phyloP scores from a whole-genome alignment of 2,888 invertebrate genomes.

The Drosophila fulvimacula region DNA sequence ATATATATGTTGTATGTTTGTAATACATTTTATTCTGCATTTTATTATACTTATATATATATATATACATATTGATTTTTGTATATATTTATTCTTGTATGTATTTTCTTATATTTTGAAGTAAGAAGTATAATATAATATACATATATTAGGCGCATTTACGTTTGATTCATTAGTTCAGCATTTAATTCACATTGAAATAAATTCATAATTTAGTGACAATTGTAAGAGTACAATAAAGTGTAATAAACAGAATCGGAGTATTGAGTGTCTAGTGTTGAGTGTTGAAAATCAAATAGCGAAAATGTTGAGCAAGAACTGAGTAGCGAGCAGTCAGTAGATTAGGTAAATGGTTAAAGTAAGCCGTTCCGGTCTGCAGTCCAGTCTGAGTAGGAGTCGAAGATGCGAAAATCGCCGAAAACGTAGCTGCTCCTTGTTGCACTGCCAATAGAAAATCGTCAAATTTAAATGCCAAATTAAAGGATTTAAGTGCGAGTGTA shows the following conservation, averaged over 20 bases:
- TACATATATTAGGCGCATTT: no score
- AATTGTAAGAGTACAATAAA: neutral
- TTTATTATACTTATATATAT: no score
- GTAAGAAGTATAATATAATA: neutral
- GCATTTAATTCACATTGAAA: conserved; percentile 25
- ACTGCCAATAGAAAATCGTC: conserved; percentile 4
- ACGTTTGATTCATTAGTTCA: no score
- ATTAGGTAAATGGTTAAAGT: neutral
- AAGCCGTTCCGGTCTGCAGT: conserved; percentile 36
- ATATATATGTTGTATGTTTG: no score
- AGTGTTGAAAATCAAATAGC: conserved; percentile 20
- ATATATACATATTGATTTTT: neutral
- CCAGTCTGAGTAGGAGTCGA: conserved; percentile 8
- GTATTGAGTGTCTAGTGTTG: neutral
- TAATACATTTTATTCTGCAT: no score
- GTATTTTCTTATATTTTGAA: neutral
- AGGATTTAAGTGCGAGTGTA: no score
- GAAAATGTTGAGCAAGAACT: conserved; percentile 45
- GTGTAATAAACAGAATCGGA: neutral
- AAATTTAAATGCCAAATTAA: neutral
- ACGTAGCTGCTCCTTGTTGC: neutral
- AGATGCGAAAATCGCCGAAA: neutral
- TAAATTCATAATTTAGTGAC: conserved; percentile 22
- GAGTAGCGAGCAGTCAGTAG: neutral
- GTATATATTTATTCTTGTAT: neutral